Percentiles rank a stretch among this genome's conserved stretches.
Conservation (phyloP, 2,888 invertebrate species). For the Dryobota labecula region DNA sequence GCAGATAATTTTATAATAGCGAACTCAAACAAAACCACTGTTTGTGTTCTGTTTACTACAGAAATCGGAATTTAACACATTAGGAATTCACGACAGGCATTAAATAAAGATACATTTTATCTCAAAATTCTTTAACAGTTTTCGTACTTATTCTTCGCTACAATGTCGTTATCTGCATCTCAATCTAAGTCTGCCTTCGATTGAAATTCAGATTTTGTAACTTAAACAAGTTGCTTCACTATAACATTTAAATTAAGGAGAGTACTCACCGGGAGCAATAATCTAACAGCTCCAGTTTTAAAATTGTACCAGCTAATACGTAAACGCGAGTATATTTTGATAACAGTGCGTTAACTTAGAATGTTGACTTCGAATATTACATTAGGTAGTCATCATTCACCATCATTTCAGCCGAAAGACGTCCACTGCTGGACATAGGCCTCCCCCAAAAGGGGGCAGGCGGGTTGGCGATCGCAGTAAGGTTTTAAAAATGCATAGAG, state of each 20-base stretch:
- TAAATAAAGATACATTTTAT: slow-evolving; percentile 33
- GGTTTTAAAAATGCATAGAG: too few relatives aligned
- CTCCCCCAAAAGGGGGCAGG: too few relatives aligned
- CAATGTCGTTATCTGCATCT: slow-evolving; percentile 42
- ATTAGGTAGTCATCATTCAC: too few relatives aligned
- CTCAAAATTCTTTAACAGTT: slow-evolving; percentile 14
- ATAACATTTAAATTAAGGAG: slow-evolving; percentile 25
- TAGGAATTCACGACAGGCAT: slow-evolving; percentile 28
- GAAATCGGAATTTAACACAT: slow-evolving; percentile 4
- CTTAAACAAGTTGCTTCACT: slow-evolving; percentile 18
- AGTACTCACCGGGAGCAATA: not conserved
- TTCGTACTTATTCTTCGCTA: slow-evolving; percentile 23
- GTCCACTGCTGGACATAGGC: too few relatives aligned
- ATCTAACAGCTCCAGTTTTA: not conserved
- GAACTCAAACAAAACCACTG: not conserved
- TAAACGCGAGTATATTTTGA: not conserved
- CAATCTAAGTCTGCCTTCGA: slow-evolving; percentile 39
- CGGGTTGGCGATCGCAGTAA: too few relatives aligned
- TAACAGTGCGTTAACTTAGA: not conserved
- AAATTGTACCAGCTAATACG: not conserved
- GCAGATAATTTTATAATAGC: not conserved
- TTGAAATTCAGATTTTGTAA: slow-evolving; percentile 45
- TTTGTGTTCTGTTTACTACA: not conserved
- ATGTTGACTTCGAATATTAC: too few relatives aligned
- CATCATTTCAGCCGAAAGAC: too few relatives aligned